phyloP scores from a whole-genome alignment of 2,113 vertebrate species.

The Larimichthys crocea region DNA sequence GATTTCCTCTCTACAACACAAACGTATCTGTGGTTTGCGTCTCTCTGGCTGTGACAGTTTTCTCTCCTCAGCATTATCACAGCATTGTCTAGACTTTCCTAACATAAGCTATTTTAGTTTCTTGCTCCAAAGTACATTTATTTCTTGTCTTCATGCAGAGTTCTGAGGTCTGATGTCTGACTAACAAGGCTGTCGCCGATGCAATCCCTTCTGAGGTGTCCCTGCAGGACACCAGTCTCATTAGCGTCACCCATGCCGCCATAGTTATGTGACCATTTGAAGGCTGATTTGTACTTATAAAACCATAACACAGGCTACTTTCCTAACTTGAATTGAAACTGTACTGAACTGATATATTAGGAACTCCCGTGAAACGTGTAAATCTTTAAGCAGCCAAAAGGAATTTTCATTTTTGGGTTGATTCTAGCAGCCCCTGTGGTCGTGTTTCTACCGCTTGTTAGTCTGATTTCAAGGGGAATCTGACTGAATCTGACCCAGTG shows the following conservation, averaged over 20 bases:
- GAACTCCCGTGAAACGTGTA: neutral
- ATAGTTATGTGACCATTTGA: slow-evolving; percentile 22
- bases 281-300: slow-evolving; percentile 26
- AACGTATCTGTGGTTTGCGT: slow-evolving; percentile 22
- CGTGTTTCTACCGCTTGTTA: no score
- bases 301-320: neutral
- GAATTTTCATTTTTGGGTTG: no score
- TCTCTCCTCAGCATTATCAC: slow-evolving; percentile 32
- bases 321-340: neutral
- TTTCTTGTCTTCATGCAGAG: neutral
- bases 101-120: slow-evolving; percentile 16
- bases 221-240: slow-evolving; percentile 51
- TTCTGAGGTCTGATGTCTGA: slow-evolving; percentile 45
- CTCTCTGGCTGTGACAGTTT: slow-evolving; percentile 14
- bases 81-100: slow-evolving; percentile 17
- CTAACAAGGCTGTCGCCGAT: slow-evolving; percentile 52
- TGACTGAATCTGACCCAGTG: no score
- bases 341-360: neutral
- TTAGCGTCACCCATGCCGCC: slow-evolving; percentile 44
- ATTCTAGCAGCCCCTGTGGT: no score
- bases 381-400: neutral
- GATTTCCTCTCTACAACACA: slow-evolving; percentile 29
- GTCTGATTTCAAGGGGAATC: no score
- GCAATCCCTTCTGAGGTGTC: slow-evolving; percentile 1
- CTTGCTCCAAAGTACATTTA: slow-evolving; percentile 3